A percentile compares a stretch with the other conserved stretches of the same genome.
Evolutionary conservation across 1,140 invertebrate genomes (phyloP).

Genomic region (Drosophila miranda): DNA sequence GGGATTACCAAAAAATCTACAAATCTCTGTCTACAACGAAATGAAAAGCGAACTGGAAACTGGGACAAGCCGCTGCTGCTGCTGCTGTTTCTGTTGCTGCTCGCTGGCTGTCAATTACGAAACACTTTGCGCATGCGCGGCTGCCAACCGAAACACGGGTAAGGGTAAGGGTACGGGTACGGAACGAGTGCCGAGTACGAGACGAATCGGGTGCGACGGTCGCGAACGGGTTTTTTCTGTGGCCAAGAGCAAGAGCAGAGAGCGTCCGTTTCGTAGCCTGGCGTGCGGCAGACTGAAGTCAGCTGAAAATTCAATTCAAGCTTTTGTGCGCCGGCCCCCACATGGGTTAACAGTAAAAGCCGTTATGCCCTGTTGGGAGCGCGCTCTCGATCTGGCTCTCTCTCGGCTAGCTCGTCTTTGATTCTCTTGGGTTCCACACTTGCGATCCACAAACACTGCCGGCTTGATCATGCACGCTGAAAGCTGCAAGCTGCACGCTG

Average conservation of each 20-base stretch:
- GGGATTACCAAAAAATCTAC: constrained; percentile 35
- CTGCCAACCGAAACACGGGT: constrained; percentile 8
- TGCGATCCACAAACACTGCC: constrained; percentile 25
- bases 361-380: constrained; percentile 43
- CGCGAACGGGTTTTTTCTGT: constrained; percentile 1
- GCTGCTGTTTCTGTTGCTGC: background rate
- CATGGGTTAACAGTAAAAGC: constrained; percentile 70
- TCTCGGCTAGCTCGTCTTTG: constrained; percentile 5
- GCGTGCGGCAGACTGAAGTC: constrained; percentile 78
- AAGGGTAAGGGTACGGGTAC: constrained; percentile 8
- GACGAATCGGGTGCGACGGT: constrained; percentile 53
- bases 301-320: constrained; percentile 58
- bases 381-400: constrained; percentile 23
- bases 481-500: background rate
- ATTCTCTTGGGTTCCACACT: constrained; percentile 20
- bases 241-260: constrained; percentile 42
- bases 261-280: constrained; percentile 72
- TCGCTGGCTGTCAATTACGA: constrained; percentile 59
- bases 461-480: constrained; percentile 21
- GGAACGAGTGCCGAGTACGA: constrained; percentile 21
- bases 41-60: constrained; percentile 75
- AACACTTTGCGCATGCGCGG: constrained; percentile 71
- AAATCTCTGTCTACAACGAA: constrained; percentile 37
- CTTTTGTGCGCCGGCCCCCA: constrained; percentile 33
- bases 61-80: constrained; percentile 58